A percentile compares a stretch with the other conserved stretches of the same genome.
Evolutionary conservation across 2,888 invertebrate genomes (phyloP).

Genomic region (Podabrus alpinus): DNA sequence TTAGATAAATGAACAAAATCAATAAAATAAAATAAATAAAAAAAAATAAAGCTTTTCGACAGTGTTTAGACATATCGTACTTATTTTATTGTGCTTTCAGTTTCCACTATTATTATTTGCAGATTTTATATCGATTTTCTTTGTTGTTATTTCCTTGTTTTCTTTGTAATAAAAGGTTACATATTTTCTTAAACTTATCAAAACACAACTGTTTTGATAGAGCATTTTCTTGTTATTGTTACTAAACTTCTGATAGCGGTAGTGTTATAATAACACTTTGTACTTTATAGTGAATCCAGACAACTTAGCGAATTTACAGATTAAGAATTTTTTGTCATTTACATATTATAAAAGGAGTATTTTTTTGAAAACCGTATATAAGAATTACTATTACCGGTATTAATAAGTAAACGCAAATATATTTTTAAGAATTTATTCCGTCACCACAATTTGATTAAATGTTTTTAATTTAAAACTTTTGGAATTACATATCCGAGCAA

Average conservation of each 20-base stretch:
- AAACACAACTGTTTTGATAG: neutral
- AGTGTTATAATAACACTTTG: neutral
- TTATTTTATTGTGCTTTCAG: neutral
- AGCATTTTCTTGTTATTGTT: neutral
- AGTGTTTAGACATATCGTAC: too few species aligned
- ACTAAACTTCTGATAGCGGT: neutral
- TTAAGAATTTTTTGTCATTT: neutral
- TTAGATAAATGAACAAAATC: neutral
- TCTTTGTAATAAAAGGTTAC: neutral
- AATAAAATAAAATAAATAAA: neutral
- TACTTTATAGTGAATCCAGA: neutral
- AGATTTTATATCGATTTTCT: neutral
- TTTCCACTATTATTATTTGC: neutral
- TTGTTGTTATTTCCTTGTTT: neutral
- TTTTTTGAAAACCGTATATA: neutral
- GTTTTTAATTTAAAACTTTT: neutral
- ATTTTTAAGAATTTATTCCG: neutral
- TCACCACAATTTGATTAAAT: neutral
- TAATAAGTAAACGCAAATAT: neutral
- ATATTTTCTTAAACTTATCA: neutral
- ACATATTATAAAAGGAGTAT: neutral
- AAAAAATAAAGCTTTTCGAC: neutral
- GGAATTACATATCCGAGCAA: neutral
- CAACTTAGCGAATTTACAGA: neutral
- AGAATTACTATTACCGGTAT: neutral